These are phyloP conservation scores for Macrobrachium rosenbergii DNA, from an alignment of 1,140 invertebrate species.

Conservation along the genomic window DNA sequence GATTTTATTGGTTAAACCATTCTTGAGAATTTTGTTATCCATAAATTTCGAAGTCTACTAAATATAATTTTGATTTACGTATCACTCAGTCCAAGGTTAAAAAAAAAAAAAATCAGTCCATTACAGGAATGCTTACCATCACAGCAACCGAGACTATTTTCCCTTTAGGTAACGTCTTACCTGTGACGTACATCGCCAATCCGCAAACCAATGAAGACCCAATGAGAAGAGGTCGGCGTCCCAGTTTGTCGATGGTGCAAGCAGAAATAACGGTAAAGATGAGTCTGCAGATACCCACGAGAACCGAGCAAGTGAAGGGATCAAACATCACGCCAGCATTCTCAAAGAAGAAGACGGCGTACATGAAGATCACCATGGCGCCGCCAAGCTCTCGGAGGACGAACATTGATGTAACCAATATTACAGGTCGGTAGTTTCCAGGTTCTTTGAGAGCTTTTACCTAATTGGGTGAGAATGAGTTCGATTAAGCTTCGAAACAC, in stretches of 20 bases:
- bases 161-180: not conserved
- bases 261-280: slow-evolving; percentile 46
- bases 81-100: no score
- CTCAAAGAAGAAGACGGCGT: slow-evolving; percentile 61
- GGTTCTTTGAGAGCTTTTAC: slow-evolving; percentile 27
- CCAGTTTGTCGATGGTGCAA: slow-evolving; percentile 43
- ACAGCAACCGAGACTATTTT: no score
- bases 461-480: slow-evolving; percentile 6
- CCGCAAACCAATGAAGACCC: slow-evolving; percentile 40
- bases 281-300: slow-evolving; percentile 41
- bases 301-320: slow-evolving; percentile 57
- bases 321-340: slow-evolving; percentile 51
- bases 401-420: slow-evolving; percentile 51
- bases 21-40: no score
- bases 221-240: slow-evolving; percentile 51
- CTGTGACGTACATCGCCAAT: slow-evolving; percentile 44
- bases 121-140: not conserved
- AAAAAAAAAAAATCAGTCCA: not conserved
- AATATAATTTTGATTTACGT: no score
- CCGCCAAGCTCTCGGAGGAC: slow-evolving; percentile 49
- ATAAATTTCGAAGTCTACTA: no score
- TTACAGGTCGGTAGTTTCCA: slow-evolving; percentile 49
- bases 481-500: not conserved
- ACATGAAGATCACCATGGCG: slow-evolving; percentile 60
- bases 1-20: no score